These are phyloP conservation scores for Calameuta filiformis DNA, from an alignment of 2,888 invertebrate genomes.

Conservation along the genomic window DNA sequence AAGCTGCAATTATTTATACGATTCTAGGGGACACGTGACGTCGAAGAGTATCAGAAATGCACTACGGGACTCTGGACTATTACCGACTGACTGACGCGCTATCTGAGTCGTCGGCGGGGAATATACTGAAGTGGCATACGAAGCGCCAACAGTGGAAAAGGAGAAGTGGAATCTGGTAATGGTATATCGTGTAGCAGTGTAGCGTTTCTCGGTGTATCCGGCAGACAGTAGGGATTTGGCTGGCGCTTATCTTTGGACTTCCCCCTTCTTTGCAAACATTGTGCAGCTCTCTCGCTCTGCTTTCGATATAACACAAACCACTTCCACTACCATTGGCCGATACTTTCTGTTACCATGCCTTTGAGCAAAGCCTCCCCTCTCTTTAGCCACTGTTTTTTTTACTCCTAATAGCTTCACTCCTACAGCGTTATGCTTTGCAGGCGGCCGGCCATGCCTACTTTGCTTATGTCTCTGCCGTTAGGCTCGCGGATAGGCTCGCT, in stretches of 20 bases:
- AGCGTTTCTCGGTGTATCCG: conserved; percentile 34
- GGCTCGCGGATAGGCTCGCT: conserved; percentile 23
- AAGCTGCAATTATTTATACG: not conserved
- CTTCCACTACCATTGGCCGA: conserved; percentile 26
- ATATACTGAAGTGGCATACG: not conserved
- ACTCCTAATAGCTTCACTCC: not conserved
- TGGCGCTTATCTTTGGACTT: conserved; percentile 65
- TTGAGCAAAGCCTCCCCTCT: conserved; percentile 13
- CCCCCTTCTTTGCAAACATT: conserved; percentile 49
- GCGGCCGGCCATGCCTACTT: not conserved
- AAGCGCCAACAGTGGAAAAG: not conserved
- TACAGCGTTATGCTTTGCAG: not conserved
- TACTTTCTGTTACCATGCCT: conserved; percentile 22
- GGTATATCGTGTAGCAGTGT: conserved; percentile 35
- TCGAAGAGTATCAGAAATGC: not conserved
- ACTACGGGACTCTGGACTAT: not conserved
- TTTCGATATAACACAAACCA: conserved; percentile 9
- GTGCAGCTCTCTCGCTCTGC: conserved; percentile 20
- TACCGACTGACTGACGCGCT: not conserved
- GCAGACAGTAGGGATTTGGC: conserved; percentile 40
- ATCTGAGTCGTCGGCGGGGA: not conserved
- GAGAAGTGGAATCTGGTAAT: conserved; percentile 26
- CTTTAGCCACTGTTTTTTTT: conserved; percentile 30
- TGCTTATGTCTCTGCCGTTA: not conserved
- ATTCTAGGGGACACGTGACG: not conserved